These are phyloP conservation scores for Macaria notata DNA, from an alignment of 2,888 invertebrate genomes.

Conservation along the genomic window DNA sequence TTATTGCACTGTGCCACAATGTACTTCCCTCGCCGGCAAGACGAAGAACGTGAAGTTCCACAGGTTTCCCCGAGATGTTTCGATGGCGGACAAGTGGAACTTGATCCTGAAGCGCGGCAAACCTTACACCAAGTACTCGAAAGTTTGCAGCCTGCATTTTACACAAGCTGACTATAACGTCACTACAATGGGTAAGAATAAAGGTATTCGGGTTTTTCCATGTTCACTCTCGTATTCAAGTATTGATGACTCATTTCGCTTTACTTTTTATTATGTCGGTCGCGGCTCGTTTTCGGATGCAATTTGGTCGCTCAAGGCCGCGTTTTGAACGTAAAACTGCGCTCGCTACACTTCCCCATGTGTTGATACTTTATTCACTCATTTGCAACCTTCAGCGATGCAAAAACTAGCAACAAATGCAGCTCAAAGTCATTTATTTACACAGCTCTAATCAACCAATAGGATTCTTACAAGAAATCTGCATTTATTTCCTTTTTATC, in stretches of 20 bases:
- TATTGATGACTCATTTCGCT: constrained; percentile 34
- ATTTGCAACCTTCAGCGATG: not conserved
- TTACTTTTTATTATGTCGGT: constrained; percentile 20
- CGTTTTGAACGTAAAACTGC: constrained; percentile 10
- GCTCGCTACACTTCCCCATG: constrained; percentile 2
- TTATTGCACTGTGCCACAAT: constrained; percentile 79
- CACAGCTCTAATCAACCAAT: not conserved
- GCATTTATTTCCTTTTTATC: too few species aligned
- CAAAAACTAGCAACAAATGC: not conserved
- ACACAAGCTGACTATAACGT: constrained; percentile 75
- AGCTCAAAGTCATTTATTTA: not conserved
- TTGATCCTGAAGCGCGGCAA: constrained; percentile 71
- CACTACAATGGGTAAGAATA: constrained; percentile 80
- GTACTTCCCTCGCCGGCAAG: constrained; percentile 79
- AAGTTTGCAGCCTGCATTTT: constrained; percentile 78
- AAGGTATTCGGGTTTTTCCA: constrained; percentile 76
- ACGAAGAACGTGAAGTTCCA: constrained; percentile 80
- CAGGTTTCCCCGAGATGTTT: constrained; percentile 69
- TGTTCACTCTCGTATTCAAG: constrained; percentile 49
- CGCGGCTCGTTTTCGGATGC: constrained; percentile 18
- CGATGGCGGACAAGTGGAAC: constrained; percentile 75
- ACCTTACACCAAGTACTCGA: constrained; percentile 77
- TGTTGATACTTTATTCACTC: not conserved
- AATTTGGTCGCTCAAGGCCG: constrained; percentile 17
- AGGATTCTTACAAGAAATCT: not conserved